Conservation (phyloP, 2,797 vertebrate genomes). For the Sebastes vulpes region DNA sequence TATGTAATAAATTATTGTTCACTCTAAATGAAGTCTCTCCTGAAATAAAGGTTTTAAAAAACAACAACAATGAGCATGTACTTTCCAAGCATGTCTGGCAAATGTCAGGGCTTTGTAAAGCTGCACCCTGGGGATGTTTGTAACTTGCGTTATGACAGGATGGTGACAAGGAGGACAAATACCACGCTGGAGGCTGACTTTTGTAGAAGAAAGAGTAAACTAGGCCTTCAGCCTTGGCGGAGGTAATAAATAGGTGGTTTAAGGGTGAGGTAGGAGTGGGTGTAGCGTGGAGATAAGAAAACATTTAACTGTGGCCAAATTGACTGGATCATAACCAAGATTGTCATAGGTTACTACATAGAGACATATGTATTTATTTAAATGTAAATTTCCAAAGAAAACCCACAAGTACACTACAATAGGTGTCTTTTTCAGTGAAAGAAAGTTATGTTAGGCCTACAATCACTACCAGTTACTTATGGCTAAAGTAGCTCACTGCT, state of each 20-base stretch:
- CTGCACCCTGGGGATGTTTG: neutral
- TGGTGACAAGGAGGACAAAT: neutral
- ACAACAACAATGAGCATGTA: neutral
- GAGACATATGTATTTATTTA: neutral
- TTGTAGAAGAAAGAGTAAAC: neutral
- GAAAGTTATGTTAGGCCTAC: neutral
- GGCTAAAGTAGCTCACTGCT: neutral
- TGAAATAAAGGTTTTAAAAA: neutral
- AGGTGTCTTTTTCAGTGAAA: neutral
- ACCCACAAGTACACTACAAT: neutral
- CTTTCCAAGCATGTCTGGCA: neutral
- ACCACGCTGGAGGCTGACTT: neutral
- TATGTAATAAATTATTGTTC: neutral
- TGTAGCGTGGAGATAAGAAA: neutral
- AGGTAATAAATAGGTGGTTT: neutral
- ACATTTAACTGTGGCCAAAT: neutral
- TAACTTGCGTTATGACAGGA: neutral
- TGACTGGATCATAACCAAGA: neutral
- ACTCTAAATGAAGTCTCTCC: no score
- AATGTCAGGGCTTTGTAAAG: neutral
- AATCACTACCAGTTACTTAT: neutral
- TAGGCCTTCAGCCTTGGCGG: no score
- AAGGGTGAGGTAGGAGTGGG: neutral
- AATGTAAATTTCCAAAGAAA: neutral
- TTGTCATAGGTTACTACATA: neutral